These are phyloP conservation scores for Steinernema carpocapsae DNA, from an alignment of 2,888 invertebrate species.

Conservation along the genomic window DNA sequence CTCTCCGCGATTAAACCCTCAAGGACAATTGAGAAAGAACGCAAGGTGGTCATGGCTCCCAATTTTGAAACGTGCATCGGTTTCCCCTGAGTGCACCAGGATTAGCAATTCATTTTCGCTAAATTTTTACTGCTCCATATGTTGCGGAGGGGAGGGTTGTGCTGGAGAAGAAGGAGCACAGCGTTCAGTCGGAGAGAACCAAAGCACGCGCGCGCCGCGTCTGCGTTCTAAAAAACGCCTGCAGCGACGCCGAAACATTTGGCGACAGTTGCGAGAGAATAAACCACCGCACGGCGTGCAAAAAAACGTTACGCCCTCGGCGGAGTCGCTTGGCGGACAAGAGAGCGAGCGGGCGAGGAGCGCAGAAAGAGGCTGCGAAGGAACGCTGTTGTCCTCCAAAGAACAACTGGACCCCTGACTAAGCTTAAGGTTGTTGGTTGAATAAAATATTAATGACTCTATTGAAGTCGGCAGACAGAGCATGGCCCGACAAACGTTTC, in stretches of 20 bases:
- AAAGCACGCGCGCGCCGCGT: neutral
- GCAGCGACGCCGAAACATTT: conserved; percentile 34
- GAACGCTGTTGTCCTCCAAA: conserved; percentile 24
- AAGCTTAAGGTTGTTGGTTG: conserved; percentile 31
- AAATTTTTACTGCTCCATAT: conserved; percentile 20
- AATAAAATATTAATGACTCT: conserved; percentile 32
- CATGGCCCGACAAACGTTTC: no score
- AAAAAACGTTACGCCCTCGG: conserved; percentile 18
- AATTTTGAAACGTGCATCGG: no score
- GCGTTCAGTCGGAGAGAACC: neutral
- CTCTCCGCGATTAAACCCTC: no score
- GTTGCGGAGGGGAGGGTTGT: conserved; percentile 19
- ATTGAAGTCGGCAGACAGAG: neutral
- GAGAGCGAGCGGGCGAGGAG: conserved; percentile 25
- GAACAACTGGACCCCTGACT: conserved; percentile 21
- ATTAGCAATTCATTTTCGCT: conserved; percentile 21
- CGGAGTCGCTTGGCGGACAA: neutral
- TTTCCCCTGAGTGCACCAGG: neutral
- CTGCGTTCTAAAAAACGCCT: conserved; percentile 32
- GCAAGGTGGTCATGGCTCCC: neutral
- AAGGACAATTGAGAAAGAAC: neutral
- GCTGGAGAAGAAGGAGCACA: neutral
- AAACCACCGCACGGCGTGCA: conserved; percentile 28
- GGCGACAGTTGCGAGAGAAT: conserved; percentile 33
- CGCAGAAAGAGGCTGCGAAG: neutral